Conservation (phyloP, 1,140 invertebrate species). For the Drosophila eugracilis region DNA sequence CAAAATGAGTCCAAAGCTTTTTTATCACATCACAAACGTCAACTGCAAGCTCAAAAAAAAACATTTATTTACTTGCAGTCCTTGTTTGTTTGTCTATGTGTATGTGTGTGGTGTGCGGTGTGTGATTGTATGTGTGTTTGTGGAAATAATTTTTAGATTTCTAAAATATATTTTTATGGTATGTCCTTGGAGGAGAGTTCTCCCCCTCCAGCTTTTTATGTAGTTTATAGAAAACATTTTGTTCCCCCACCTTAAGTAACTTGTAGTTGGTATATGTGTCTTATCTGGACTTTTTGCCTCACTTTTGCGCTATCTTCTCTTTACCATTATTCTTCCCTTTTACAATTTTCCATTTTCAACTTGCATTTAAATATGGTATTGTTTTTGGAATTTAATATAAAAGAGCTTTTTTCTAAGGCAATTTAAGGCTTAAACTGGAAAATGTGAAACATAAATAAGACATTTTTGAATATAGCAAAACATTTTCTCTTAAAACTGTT, state of each 20-base stretch:
- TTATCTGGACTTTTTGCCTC: not conserved
- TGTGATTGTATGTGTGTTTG: no score
- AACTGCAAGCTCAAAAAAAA: constrained; percentile 3
- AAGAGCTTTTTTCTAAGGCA: not conserved
- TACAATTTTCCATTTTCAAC: constrained; percentile 8
- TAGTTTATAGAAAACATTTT: constrained; percentile 33
- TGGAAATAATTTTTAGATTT: no score
- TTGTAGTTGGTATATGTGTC: constrained; percentile 22
- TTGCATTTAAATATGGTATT: constrained; percentile 16
- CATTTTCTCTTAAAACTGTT: not conserved
- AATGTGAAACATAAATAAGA: not conserved
- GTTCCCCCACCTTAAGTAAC: constrained; percentile 6
- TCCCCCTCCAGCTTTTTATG: constrained; percentile 9
- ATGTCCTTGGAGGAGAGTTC: constrained; percentile 25
- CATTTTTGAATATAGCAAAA: not conserved
- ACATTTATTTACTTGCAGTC: constrained; percentile 8
- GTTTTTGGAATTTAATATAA: not conserved
- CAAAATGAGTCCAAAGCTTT: constrained; percentile 33
- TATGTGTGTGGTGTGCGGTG: no score
- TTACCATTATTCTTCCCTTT: no score
- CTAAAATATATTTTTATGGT: not conserved
- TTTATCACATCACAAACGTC: constrained; percentile 18
- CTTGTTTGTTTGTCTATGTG: constrained; percentile 4
- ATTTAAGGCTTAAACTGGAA: not conserved
- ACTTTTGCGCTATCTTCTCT: not conserved